Evolutionary conservation across 64 coral and sea anemone genomes (phyloP).

Genomic region (Catalaphyllia jardinei): DNA sequence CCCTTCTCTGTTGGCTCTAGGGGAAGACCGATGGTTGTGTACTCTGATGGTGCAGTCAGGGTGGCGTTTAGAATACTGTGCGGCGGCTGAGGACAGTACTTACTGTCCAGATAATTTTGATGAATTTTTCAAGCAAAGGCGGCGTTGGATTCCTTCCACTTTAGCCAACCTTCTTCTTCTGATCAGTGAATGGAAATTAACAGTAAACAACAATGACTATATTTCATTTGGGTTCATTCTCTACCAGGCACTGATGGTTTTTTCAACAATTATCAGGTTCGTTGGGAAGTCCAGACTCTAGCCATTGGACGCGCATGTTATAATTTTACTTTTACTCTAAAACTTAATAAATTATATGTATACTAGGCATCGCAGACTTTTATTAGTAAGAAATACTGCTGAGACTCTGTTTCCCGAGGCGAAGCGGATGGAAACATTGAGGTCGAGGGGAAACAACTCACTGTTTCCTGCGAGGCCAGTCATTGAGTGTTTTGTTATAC

Average conservation of each 20-base stretch:
- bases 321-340: too few species aligned
- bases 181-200: slow-evolving; percentile 80
- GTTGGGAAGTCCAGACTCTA: not conserved
- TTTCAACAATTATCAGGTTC: slow-evolving; percentile 81
- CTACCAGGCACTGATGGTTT: slow-evolving; percentile 77
- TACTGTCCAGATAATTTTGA: slow-evolving; percentile 88
- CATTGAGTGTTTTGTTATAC: too few species aligned
- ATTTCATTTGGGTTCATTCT: slow-evolving; percentile 85
- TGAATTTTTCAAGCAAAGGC: slow-evolving; percentile 90
- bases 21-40: slow-evolving; percentile 97
- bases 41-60: slow-evolving; percentile 96
- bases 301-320: too few species aligned
- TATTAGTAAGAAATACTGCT: too few species aligned
- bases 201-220: slow-evolving; percentile 75
- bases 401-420: too few species aligned
- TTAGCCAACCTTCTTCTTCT: slow-evolving; percentile 75
- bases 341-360: too few species aligned
- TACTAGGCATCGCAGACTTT: too few species aligned
- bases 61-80: slow-evolving; percentile 93
- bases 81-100: slow-evolving; percentile 88
- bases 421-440: too few species aligned
- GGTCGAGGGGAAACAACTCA: too few species aligned
- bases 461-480: too few species aligned
- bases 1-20: not conserved
- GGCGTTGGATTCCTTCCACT: slow-evolving; percentile 96